Evolutionary conservation across 2,113 vertebrate genomes (phyloP).

Genomic region (Rhagologus leucostigma): DNA sequence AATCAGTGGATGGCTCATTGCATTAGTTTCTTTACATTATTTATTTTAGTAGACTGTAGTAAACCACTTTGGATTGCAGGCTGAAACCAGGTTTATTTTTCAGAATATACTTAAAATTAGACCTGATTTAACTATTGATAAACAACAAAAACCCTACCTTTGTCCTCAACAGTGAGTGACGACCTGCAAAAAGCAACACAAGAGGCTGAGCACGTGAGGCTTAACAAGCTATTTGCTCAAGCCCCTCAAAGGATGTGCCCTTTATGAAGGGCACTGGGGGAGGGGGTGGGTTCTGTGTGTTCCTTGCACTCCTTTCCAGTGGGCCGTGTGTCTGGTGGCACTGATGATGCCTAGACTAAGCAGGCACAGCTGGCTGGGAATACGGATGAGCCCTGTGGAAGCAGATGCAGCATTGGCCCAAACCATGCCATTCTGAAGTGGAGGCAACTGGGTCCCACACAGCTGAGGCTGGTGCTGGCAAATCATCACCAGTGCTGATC

Average conservation of each 20-base stretch:
- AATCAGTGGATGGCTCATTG: not conserved
- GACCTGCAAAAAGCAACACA: not conserved
- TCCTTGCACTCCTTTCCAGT: not conserved
- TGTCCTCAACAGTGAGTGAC: not conserved
- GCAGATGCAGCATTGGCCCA: not conserved
- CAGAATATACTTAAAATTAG: not conserved
- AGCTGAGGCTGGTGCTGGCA: not conserved
- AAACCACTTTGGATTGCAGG: not conserved
- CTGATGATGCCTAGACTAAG: not conserved
- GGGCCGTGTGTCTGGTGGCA: accelerated
- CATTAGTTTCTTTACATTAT: not conserved
- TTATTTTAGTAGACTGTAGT: not conserved
- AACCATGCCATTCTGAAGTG: not conserved
- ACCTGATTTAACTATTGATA: not conserved
- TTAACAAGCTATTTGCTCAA: not conserved
- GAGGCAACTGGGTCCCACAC: not conserved
- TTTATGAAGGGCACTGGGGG: not conserved
- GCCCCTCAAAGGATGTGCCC: not conserved
- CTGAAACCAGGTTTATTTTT: not conserved
- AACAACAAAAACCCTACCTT: not conserved
- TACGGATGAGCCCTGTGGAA: not conserved
- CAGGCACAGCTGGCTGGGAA: not conserved
- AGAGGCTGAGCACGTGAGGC: accelerated
- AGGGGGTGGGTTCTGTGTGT: not conserved
- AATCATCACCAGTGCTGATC: not conserved